Base-by-base conservation (phyloP, 2,888 invertebrate genomes). In the Drosophila peninsularis region DNA sequence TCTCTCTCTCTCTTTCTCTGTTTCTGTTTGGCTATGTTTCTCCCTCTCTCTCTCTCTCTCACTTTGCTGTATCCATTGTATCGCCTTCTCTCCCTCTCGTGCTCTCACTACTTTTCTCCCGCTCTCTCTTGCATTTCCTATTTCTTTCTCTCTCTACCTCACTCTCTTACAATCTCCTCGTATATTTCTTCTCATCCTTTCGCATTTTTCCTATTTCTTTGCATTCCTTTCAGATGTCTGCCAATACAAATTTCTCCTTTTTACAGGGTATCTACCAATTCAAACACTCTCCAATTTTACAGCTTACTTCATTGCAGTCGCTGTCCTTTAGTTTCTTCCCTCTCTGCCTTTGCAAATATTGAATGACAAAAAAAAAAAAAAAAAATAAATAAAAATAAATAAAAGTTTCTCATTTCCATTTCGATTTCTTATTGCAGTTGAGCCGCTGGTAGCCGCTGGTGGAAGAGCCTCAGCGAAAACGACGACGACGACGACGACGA, bases 381-480 rank as follows among this genome's bases (percentile, higher is more conserved):
- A 24, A 24, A 24, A 5, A 24, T 17, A 39, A 17, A 27, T 7
- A 47, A 11, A n/a, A 1, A 19, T 5, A 36, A 24, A 21, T 10
- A 52, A 52, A 78, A 80, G 70, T 80, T 82, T 87, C 68, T 74
- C 67, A 80, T 82, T 82, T 82, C 68, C 88, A 81, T 84, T 87
- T 81, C 63, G 58, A 76, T 78, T 67, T 78, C 67, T 74, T 55
- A 62, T 92, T 92, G 55, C 89, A 92, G 92, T 84, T 67, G 47
- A 39, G 50, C 60, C 49, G 21, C 3, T 36, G 17, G 27, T 58
- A 57, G 54, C 57, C 17, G 54, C 57, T 11, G 14, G 14, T 19
- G 63, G 42, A 42, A 57, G n/a, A 54, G 57, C 34, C 47, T 36
- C 36, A 63, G 19, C 17, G 45, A 49, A 54, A 56, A 44, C n/a